Evolutionary conservation across 2,888 invertebrate genomes (phyloP).

Genomic region (Actias luna): DNA sequence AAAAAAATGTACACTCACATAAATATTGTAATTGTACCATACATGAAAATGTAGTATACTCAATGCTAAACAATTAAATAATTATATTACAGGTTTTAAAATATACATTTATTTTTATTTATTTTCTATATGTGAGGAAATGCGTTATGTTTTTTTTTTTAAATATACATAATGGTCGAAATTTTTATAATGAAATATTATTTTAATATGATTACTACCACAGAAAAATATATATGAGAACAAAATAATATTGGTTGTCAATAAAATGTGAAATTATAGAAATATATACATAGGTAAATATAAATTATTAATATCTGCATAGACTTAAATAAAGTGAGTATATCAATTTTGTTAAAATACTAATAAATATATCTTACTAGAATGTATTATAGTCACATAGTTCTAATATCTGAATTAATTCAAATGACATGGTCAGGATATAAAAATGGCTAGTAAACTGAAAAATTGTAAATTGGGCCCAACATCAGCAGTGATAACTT

Average conservation of each 20-base stretch:
- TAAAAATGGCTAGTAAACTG: neutral
- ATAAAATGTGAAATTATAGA: neutral
- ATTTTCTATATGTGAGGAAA: too few species aligned
- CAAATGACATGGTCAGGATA: too few species aligned
- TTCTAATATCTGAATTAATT: too few species aligned
- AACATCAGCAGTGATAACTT: neutral
- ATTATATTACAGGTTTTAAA: neutral
- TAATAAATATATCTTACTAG: too few species aligned
- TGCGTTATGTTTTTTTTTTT: too few species aligned
- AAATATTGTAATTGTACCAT: conserved; percentile 26
- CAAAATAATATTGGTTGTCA: neutral
- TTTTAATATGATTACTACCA: neutral
- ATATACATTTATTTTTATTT: too few species aligned
- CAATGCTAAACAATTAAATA: neutral
- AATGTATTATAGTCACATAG: too few species aligned
- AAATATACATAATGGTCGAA: too few species aligned
- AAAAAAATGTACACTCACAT: conserved; percentile 55
- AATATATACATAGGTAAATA: neutral
- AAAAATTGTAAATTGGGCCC: neutral
- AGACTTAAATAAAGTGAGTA: too few species aligned
- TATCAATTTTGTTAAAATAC: too few species aligned
- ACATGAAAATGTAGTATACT: neutral
- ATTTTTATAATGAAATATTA: neutral
- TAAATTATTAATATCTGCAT: too few species aligned
- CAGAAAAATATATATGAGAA: neutral